Evolutionary conservation across 2,888 invertebrate species (phyloP).

Genomic region (Oasisia sp.): DNA sequence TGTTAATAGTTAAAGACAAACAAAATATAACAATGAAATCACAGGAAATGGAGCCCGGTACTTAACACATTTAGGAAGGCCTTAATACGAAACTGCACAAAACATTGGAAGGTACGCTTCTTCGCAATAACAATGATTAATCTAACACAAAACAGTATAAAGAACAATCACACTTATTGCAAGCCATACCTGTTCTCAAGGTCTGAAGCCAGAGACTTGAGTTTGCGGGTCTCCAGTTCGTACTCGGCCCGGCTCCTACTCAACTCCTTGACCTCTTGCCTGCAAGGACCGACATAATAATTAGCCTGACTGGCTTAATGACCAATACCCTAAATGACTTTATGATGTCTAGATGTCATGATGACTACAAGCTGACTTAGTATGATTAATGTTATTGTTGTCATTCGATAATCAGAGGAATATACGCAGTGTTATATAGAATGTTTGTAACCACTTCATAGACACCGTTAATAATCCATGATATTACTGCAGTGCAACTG

Average conservation of each 20-base stretch:
- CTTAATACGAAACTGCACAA: not conserved
- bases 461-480: not conserved
- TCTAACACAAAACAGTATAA: not conserved
- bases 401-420: not conserved
- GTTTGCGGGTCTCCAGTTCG: slow-evolving; percentile 23
- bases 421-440: not conserved
- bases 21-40: not conserved
- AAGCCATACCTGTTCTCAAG: slow-evolving; percentile 19
- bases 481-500: not conserved
- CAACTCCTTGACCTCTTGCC: slow-evolving; percentile 18
- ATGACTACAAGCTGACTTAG: not conserved
- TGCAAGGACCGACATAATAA: not conserved
- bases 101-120: not conserved
- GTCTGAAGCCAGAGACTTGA: not conserved
- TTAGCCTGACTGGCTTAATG: not conserved
- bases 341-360: not conserved
- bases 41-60: not conserved
- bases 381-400: not conserved
- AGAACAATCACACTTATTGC: not conserved
- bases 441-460: not conserved
- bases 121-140: not conserved
- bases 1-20: not conserved
- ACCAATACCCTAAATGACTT: not conserved
- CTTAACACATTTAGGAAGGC: not conserved
- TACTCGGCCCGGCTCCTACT: slow-evolving; percentile 1